A percentile compares a stretch with the other conserved stretches of the same genome.
Conservation (phyloP, 1,140 invertebrate genomes). For the Drosophila busckii region DNA sequence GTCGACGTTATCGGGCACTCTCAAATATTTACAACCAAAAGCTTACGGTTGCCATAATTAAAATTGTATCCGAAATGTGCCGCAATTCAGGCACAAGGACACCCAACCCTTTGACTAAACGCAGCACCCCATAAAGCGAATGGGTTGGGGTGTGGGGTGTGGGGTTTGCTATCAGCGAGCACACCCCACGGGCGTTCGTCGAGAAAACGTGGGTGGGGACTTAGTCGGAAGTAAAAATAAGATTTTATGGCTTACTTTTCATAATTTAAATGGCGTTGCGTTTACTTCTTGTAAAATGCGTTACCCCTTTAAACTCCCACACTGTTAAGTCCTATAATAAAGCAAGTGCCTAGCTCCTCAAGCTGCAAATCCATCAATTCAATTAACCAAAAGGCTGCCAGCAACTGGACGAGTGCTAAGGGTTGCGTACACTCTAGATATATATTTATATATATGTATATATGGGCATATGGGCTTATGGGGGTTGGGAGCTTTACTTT, state of each 20-base stretch:
- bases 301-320: neutral
- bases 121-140: neutral
- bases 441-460: too few relatives aligned
- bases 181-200: conserved; percentile 10
- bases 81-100: conserved; percentile 15
- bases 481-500: neutral
- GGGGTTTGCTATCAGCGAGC: conserved; percentile 15
- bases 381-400: conserved; percentile 58
- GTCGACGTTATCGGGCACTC: conserved; percentile 77
- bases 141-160: neutral
- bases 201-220: neutral
- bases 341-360: conserved; percentile 37
- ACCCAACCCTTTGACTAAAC: neutral
- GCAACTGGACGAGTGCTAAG: too few relatives aligned
- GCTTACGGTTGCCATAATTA: conserved; percentile 79
- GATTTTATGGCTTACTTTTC: conserved; percentile 77
- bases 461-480: too few relatives aligned
- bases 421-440: too few relatives aligned
- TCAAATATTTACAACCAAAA: conserved; percentile 79
- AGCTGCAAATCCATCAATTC: conserved; percentile 64
- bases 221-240: conserved; percentile 66
- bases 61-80: conserved; percentile 78
- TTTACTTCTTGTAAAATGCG: conserved; percentile 45
- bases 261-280: conserved; percentile 63
- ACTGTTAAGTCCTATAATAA: conserved; percentile 18